Conservation (phyloP, 2,113 vertebrate species). For the Crypturellus undulatus region DNA sequence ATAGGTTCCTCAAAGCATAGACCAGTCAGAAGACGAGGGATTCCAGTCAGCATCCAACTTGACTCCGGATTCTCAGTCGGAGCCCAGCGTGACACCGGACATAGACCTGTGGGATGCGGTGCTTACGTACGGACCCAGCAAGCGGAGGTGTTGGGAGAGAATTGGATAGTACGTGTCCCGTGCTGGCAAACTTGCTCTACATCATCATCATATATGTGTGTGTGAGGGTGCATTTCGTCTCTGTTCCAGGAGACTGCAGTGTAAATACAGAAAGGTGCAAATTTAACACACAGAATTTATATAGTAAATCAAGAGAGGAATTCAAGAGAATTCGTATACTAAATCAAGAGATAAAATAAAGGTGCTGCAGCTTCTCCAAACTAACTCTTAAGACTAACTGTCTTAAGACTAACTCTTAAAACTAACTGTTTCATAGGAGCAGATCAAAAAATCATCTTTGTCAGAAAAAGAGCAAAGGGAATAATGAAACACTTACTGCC, state of each 20-base stretch:
- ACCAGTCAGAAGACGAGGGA: constrained; percentile 97
- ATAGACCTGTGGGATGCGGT: constrained; percentile 92
- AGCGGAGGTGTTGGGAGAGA: constrained; percentile 92
- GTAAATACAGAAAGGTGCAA: neutral
- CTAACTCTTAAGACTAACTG: neutral
- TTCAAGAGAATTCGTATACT: neutral
- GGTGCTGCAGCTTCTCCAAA: neutral
- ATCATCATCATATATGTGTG: neutral
- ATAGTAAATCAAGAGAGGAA: neutral
- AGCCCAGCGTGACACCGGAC: constrained; percentile 87
- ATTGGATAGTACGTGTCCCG: constrained; percentile 88
- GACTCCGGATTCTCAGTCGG: constrained; percentile 97
- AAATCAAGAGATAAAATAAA: neutral
- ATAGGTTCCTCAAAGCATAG: constrained; percentile 90
- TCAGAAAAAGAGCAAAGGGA: neutral
- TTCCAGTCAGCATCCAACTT: constrained; percentile 96
- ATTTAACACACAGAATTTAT: neutral
- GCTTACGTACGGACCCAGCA: constrained; percentile 86
- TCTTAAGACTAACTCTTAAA: neutral
- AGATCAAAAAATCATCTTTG: neutral
- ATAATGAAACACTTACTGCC: neutral
- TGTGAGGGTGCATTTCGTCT: neutral
- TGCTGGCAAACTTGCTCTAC: neutral
- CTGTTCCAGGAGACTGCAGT: neutral
- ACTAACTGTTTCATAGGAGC: neutral